Evolutionary conservation across 2,113 vertebrate genomes (phyloP).

Genomic region (Clarias batrachus): DNA sequence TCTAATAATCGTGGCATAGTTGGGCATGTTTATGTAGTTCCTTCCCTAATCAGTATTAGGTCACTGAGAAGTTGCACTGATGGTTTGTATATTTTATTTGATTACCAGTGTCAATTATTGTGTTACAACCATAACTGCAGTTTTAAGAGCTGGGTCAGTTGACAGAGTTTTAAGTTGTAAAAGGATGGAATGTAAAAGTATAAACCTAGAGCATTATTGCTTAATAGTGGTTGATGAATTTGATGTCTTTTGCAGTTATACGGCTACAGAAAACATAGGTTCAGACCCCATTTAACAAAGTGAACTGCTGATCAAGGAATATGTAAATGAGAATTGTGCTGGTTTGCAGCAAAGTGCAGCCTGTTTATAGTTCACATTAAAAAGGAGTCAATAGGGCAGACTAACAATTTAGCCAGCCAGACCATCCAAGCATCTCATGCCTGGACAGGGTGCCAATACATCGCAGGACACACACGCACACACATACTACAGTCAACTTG

Average conservation of each 20-base stretch:
- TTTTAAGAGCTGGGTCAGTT: neutral
- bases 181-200: constrained; percentile 7
- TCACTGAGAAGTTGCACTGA: neutral
- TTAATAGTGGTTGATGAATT: neutral
- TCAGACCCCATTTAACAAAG: neutral
- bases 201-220: neutral
- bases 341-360: neutral
- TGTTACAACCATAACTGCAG: neutral
- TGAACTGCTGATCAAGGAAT: constrained; percentile 7
- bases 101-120: neutral
- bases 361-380: constrained; percentile 12
- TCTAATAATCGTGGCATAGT: neutral
- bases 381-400: neutral
- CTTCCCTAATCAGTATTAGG: neutral
- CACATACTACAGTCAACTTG: too few species aligned
- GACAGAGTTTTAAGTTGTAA: neutral
- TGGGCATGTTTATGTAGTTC: neutral
- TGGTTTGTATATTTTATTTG: neutral
- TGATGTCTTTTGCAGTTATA: neutral
- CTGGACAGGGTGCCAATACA: too few species aligned
- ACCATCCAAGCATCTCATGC: neutral
- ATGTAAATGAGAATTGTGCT: neutral
- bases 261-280: neutral
- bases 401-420: neutral
- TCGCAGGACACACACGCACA: too few species aligned